Percentiles rank a stretch among this genome's conserved stretches.
phyloP scores from a whole-genome alignment of 2,888 invertebrate species.

The Stictocephala bisonia region DNA sequence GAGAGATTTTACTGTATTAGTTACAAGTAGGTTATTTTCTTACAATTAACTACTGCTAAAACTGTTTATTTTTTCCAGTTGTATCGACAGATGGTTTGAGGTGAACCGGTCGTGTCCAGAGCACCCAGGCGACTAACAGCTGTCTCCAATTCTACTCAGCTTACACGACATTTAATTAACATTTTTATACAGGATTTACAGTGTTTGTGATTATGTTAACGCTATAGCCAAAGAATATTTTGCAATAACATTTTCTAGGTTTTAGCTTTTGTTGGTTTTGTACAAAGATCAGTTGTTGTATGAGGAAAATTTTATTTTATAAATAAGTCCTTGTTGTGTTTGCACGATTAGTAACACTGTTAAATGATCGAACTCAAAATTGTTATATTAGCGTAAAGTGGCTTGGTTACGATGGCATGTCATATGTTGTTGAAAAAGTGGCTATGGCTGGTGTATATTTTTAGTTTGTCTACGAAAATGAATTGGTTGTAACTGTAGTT shows the following conservation, averaged over 20 bases:
- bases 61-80: constrained; percentile 82
- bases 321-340: constrained; percentile 38
- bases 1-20: no score
- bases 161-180: neutral
- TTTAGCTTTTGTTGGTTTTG: constrained; percentile 22
- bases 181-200: constrained; percentile 12
- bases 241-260: constrained; percentile 33
- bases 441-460: no score
- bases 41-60: no score
- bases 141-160: neutral
- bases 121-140: constrained; percentile 89
- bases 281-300: neutral
- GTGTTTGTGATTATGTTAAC: constrained; percentile 9
- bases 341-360: constrained; percentile 31
- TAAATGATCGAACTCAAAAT: no score
- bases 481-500: no score
- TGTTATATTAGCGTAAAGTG: no score
- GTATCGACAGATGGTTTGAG: constrained; percentile 99
- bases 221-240: constrained; percentile 37
- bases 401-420: no score
- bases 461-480: no score
- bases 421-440: no score
- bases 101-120: constrained; percentile 99
- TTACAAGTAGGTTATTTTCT: no score
- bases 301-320: constrained; percentile 1